Base-by-base conservation (phyloP, 2,113 vertebrate species). In the Leptosomus discolor region DNA sequence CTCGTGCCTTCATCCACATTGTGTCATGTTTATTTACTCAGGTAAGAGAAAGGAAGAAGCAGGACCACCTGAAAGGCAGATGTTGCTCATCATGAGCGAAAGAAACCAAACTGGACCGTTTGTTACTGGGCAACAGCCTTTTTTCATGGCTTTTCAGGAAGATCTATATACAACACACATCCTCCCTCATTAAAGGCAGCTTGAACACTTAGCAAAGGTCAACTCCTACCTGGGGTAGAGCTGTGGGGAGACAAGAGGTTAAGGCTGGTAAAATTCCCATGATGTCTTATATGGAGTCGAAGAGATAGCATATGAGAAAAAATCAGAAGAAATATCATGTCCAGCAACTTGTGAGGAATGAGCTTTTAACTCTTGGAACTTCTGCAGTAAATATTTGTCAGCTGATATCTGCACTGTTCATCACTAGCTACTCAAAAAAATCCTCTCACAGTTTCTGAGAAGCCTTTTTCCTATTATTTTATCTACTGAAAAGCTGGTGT, bases 101-200 rank as follows among this genome's bases (percentile, higher is more conserved):
- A 71, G 74, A 60, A 74, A 45, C 54, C 5, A 6, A 87, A 60
- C 54, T 69, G 94, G 86, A 57, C 87, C 29, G 65, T 94, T 92
- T 84, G 83, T 92, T 95, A 85, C 88, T 87, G 95, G 88, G 85
- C 73, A 89, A 78, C 80, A 81, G 73, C 43, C 36, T 71, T 85
- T 91, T 91, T 30, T 50, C 84, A 87, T 87, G 86, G 94, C 94
- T 94, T 95, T 94, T 96, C 53, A 41, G 83, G 41, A 75, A 89
- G 95, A 94, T 96, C 94, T 92, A 92, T 94, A 73, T 82, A 89
- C 86, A 96, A 75, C 61, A 91, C 91, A 67, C 92, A 85, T 94
- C 93, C 74, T 93, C 81, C 69, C 85, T 96, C 92, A 92, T 96
- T 96, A 97, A 91, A 94, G 91, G 61, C 86, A 85, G 89, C 80